Percentiles rank a stretch among this genome's conserved stretches.
Conservation (phyloP, 2,113 vertebrate species). For the Ramphastos sulfuratus region DNA sequence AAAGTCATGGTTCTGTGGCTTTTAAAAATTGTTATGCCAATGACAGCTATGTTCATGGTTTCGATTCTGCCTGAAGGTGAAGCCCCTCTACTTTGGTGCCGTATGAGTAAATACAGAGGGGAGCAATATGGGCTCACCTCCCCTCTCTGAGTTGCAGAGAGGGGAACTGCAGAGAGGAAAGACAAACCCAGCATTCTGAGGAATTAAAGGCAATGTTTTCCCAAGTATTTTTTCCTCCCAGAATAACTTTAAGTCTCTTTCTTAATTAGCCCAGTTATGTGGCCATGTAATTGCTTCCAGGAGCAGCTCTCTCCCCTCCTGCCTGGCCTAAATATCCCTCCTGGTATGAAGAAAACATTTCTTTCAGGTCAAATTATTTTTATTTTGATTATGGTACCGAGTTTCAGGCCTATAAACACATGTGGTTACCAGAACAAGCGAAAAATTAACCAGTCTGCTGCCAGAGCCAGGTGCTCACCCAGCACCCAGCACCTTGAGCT, state of each 20-base stretch:
- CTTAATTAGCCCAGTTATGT: constrained; percentile 51
- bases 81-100: neutral
- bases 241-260: constrained; percentile 22
- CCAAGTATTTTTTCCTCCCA: neutral
- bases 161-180: neutral
- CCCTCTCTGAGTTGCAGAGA: neutral
- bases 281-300: constrained; percentile 62
- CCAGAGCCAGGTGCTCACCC: neutral
- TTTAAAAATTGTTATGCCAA: neutral
- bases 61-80: neutral
- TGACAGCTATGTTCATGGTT: rapidly evolving
- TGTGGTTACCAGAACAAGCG: neutral
- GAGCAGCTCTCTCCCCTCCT: neutral
- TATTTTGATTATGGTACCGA: neutral
- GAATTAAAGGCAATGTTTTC: constrained; percentile 26
- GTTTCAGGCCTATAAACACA: constrained; percentile 7
- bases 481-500: rapidly evolving
- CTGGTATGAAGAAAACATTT: constrained; percentile 39
- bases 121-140: neutral
- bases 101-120: neutral
- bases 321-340: constrained; percentile 35
- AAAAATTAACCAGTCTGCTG: neutral
- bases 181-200: neutral
- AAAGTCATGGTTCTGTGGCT: neutral
- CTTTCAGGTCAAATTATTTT: constrained; percentile 45